These are phyloP conservation scores for Heterohyrax brucei DNA, from an alignment of 2,797 vertebrate species.

Conservation along the genomic window DNA sequence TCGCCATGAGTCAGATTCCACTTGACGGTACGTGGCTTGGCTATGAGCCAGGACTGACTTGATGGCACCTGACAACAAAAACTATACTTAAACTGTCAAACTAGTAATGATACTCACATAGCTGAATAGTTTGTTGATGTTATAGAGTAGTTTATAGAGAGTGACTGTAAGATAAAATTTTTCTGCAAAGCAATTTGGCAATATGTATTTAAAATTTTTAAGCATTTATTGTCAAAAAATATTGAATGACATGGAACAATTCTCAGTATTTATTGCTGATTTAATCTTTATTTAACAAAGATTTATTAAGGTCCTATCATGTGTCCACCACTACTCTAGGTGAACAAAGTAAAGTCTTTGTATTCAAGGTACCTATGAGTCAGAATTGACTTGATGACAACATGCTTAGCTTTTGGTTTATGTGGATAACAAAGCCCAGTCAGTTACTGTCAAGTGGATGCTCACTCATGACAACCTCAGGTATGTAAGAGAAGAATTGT, in stretches of 20 bases:
- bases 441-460: fast-evolving
- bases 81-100: neutral
- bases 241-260: constrained; percentile 20
- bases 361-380: constrained; percentile 18
- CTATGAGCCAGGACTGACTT: too few species aligned
- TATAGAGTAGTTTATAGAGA: constrained; percentile 47
- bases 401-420: neutral
- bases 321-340: neutral
- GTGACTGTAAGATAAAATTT: constrained; percentile 54
- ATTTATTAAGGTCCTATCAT: neutral
- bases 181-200: constrained; percentile 38
- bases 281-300: constrained; percentile 50
- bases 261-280: neutral
- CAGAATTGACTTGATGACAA: too few species aligned
- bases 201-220: constrained; percentile 48
- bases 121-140: constrained; percentile 72
- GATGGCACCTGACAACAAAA: too few species aligned
- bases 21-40: too few species aligned
- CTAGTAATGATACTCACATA: constrained; percentile 13
- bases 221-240: constrained; percentile 45
- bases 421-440: neutral
- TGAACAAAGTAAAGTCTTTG: neutral
- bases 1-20: too few species aligned
- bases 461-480: neutral
- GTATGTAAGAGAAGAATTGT: neutral